Percentiles rank a stretch among this genome's conserved stretches.
Evolutionary conservation across 1,140 invertebrate genomes (phyloP).

Genomic region (Leptinotarsa undecemlineata): DNA sequence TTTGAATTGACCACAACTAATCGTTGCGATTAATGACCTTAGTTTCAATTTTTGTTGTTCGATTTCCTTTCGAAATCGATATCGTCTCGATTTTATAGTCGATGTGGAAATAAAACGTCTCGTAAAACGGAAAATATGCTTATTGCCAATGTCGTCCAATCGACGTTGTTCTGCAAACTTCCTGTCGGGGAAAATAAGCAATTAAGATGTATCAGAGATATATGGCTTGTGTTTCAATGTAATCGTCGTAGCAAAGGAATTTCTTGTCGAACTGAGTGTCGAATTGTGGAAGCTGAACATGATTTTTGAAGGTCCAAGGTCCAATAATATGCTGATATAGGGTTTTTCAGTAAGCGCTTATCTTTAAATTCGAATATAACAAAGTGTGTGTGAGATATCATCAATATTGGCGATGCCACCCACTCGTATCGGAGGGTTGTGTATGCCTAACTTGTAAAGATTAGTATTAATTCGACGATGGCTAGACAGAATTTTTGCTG

Average conservation of each 20-base stretch:
- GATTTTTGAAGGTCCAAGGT: too few relatives aligned
- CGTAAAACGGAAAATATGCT: not conserved
- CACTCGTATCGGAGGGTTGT: too few relatives aligned
- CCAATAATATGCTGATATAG: too few relatives aligned
- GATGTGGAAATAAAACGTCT: not conserved
- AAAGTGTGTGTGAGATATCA: too few relatives aligned
- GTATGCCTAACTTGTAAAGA: too few relatives aligned
- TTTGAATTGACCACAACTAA: not conserved
- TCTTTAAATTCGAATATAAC: too few relatives aligned
- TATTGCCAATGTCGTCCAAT: constrained; percentile 3
- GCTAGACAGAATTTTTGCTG: too few relatives aligned
- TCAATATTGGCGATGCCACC: too few relatives aligned
- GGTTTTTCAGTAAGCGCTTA: too few relatives aligned
- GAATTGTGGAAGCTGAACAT: too few relatives aligned
- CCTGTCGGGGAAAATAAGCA: not conserved
- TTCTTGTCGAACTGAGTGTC: not conserved
- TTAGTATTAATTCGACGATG: too few relatives aligned
- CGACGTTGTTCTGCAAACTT: constrained; percentile 1
- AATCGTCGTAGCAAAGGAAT: not conserved
- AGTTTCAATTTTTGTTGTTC: not conserved
- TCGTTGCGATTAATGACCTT: not conserved
- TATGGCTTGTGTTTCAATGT: not conserved
- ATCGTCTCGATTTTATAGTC: not conserved
- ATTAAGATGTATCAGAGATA: not conserved
- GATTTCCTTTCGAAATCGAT: not conserved